Evolutionary conservation across 2,888 invertebrate genomes (phyloP).

Genomic region (Syrphus vitripennis): DNA sequence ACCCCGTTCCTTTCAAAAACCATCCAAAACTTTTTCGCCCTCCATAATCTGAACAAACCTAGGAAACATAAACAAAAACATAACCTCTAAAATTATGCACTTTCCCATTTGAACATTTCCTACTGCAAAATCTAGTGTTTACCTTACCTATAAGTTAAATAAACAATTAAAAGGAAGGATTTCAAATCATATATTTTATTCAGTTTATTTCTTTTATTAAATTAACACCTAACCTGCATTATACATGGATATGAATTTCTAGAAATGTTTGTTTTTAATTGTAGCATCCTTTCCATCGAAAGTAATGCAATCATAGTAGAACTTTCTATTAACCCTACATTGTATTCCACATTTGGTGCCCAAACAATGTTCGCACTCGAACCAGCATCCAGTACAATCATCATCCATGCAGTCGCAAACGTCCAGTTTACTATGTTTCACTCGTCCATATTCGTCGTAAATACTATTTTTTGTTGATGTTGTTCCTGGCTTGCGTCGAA

Average conservation of each 20-base stretch:
- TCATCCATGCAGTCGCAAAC: slow-evolving; percentile 92
- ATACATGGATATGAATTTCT: not conserved
- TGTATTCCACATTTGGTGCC: slow-evolving; percentile 91
- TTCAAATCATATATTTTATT: not conserved
- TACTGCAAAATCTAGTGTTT: no score
- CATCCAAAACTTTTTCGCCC: no score
- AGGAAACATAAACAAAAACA: no score
- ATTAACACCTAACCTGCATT: not conserved
- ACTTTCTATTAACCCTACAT: slow-evolving; percentile 90
- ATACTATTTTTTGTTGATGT: slow-evolving; percentile 73
- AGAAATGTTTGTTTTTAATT: slow-evolving; percentile 74
- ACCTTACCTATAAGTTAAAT: no score
- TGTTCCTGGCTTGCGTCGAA: slow-evolving; percentile 82
- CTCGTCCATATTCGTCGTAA: slow-evolving; percentile 88
- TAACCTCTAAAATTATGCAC: no score
- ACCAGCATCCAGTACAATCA: slow-evolving; percentile 92
- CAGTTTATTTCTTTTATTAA: not conserved
- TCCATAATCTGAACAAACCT: no score
- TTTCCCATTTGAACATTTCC: no score
- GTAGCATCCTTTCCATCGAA: slow-evolving; percentile 88
- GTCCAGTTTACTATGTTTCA: slow-evolving; percentile 85
- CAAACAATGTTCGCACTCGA: slow-evolving; percentile 87
- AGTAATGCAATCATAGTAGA: slow-evolving; percentile 89
- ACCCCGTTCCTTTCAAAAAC: no score
- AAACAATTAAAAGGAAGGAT: no score